A percentile compares a stretch with the other conserved stretches of the same genome.
Evolutionary conservation across 2,888 invertebrate species (phyloP).

Genomic region (Zhuqinia jingwanae): DNA sequence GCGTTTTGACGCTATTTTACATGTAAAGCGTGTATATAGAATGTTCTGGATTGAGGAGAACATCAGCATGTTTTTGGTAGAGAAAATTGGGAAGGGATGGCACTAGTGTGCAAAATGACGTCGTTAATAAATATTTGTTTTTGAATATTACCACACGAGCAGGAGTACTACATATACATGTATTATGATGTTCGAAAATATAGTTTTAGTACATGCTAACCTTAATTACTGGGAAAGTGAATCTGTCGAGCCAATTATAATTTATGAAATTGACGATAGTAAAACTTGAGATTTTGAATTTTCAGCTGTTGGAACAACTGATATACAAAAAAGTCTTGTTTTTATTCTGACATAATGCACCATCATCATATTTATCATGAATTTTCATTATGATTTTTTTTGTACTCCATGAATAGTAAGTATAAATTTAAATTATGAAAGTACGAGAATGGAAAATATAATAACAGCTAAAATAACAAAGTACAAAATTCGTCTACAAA

Average conservation of each 20-base stretch:
- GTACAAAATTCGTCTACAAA: too few species aligned
- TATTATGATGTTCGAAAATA: too few species aligned
- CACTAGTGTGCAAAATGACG: slow-evolving; percentile 14
- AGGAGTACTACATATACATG: too few species aligned
- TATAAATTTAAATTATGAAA: slow-evolving; percentile 29
- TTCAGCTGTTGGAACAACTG: slow-evolving; percentile 60
- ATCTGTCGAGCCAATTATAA: not conserved
- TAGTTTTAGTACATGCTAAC: slow-evolving; percentile 17
- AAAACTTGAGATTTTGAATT: slow-evolving; percentile 23
- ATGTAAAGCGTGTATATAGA: not conserved
- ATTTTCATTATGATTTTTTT: slow-evolving; percentile 1
- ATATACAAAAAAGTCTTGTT: slow-evolving; percentile 42
- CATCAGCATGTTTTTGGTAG: not conserved
- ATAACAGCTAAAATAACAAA: not conserved
- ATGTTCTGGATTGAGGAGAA: slow-evolving; percentile 11
- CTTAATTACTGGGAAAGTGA: not conserved
- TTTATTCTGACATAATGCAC: not conserved
- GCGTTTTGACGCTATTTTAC: not conserved
- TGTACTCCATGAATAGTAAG: not conserved
- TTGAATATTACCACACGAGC: not conserved
- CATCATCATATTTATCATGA: slow-evolving; percentile 11
- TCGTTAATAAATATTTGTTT: not conserved
- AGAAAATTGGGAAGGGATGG: slow-evolving; percentile 24
- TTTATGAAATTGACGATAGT: slow-evolving; percentile 4
- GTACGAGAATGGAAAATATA: slow-evolving; percentile 30